Conservation (phyloP, 2,888 invertebrate genomes). For the Erynnis tages region DNA sequence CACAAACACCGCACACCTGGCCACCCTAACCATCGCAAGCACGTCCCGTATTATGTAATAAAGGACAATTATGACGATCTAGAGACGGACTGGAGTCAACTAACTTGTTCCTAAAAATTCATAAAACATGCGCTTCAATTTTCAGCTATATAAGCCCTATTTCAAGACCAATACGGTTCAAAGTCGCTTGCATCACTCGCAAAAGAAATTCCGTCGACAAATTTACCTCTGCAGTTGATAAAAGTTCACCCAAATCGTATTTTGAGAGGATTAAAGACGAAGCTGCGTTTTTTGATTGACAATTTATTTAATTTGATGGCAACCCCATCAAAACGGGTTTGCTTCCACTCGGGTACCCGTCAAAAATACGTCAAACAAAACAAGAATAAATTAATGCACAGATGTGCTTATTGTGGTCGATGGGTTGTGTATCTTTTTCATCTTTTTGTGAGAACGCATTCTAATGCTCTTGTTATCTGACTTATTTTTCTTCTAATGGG, state of each 20-base stretch:
- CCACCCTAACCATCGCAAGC: conserved; percentile 31
- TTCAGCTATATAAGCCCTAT: not conserved
- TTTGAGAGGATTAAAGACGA: not conserved
- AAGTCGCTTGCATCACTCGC: not conserved
- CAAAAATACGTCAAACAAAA: conserved; percentile 23
- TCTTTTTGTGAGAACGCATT: conserved; percentile 23
- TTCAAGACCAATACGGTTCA: not conserved
- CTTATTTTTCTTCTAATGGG: conserved; percentile 21
- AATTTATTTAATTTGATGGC: not conserved
- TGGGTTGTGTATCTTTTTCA: conserved; percentile 2
- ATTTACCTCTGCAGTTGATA: conserved; percentile 2
- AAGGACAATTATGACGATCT: conserved; percentile 44
- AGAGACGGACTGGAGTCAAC: conserved; percentile 32
- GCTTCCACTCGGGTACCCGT: conserved; percentile 19
- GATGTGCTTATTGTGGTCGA: conserved; percentile 24
- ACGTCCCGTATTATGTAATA: conserved; percentile 38
- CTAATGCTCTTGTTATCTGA: conserved; percentile 25
- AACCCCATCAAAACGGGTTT: conserved; percentile 16
- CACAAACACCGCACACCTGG: too few species aligned
- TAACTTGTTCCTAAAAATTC: conserved; percentile 20
- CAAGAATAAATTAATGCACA: conserved; percentile 24
- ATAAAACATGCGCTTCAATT: conserved; percentile 6
- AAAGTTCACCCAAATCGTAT: not conserved
- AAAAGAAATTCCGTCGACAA: not conserved
- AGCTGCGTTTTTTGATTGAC: not conserved